Base-by-base conservation (phyloP, 2,888 invertebrate genomes). In the Rotaria magnacalcarata region DNA sequence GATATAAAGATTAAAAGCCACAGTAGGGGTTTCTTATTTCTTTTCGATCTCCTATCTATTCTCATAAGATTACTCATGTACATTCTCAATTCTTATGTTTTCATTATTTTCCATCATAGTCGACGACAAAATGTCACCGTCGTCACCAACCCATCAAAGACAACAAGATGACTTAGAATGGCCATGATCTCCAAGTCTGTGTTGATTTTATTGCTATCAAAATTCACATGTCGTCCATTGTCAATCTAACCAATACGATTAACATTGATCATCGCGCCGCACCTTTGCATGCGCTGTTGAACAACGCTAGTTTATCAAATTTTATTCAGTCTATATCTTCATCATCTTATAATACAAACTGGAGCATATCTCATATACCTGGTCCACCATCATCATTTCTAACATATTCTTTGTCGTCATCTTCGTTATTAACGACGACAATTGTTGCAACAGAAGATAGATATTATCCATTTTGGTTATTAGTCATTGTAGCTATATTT, bases 391-490 rank as follows among this genome's bases (percentile, higher is more conserved):
- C 5, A 41, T 19, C 34, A 67, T 67, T 34, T 67, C 67, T 34
- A 67, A 67, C 67, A 41, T 19, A 34, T 2, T 34, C 34, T 67
- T 27, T 14, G 6, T 80, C 47, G 2, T 47, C 47, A 2, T 47
- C 47, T 0, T 47, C 80, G 0, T 47, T 2, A 8, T 24, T n/a
- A 43, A 14, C 80, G 14, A 43, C 43, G 43, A 3, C 47, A 24
- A 14, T n/a, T 80, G 10, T 1, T 24, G 5, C 24, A 47, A n/a
- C n/a, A 24, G 24, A 43, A n/a, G 3, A 43, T 11, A 21, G 10
- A 24, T 80, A 80, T 80, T 80, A 80, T 80, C 47, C 80, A 47
- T 80, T 80, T 80, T 47, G 47, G 47, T 80, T 80, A 47, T 47
- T 80, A 47, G 80, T 80, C 8, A 24, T 80, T 80, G 41, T 80